Evolutionary conservation across 2,797 vertebrate genomes (phyloP).

Genomic region (Amblyopsis hoosieri): DNA sequence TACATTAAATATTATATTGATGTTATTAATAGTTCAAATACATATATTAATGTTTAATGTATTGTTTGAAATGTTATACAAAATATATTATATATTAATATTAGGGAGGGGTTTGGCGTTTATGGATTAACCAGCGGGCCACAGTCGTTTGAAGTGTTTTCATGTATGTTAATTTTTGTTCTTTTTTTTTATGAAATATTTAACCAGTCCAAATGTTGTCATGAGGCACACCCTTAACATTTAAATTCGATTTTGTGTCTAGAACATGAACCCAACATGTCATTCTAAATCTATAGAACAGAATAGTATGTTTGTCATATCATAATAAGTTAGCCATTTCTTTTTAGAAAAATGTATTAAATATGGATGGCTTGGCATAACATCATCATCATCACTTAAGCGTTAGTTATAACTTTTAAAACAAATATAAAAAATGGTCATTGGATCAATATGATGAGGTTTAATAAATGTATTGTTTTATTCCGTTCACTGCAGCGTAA

Average conservation of each 20-base stretch:
- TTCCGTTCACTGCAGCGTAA: too few species aligned
- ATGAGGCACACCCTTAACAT: conserved; percentile 62
- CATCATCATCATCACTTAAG: too few species aligned
- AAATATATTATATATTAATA: background rate
- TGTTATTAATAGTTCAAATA: background rate
- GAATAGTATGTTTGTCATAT: background rate
- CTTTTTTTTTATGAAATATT: conserved; percentile 68
- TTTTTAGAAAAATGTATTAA: too few species aligned
- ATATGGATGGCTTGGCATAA: too few species aligned
- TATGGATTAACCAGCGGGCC: conserved; percentile 38
- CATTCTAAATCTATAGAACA: background rate
- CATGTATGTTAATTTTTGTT: too few species aligned
- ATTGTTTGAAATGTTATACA: conserved; percentile 3
- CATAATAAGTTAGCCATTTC: background rate
- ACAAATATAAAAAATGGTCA: too few species aligned
- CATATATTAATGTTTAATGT: conserved; percentile 8
- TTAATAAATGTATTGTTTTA: too few species aligned
- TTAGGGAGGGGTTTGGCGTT: conserved; percentile 16
- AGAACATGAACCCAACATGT: conserved; percentile 7
- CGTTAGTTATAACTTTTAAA: too few species aligned
- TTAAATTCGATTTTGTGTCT: conserved; percentile 60
- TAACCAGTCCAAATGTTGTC: conserved; percentile 54
- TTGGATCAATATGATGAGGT: too few species aligned
- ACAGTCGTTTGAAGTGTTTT: conserved; percentile 35
- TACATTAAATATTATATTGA: too few species aligned